phyloP scores from a whole-genome alignment of 2,113 vertebrate genomes.

The Bombycilla garrulus region DNA sequence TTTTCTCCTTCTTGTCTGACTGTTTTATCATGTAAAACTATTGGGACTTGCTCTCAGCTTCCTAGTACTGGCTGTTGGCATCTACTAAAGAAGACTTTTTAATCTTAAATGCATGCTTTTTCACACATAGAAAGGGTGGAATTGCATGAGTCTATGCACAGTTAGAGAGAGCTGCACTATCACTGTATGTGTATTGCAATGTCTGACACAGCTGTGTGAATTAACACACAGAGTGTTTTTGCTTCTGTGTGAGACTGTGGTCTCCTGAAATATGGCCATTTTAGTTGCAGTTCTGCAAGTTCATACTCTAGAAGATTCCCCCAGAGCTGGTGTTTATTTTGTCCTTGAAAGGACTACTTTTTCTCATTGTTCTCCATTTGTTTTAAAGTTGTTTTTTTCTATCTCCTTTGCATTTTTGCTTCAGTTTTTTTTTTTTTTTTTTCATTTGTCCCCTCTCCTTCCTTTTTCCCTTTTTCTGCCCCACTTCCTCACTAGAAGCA shows the following conservation, averaged over 20 bases:
- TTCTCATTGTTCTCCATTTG: background rate
- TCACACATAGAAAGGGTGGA: background rate
- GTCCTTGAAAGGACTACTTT: background rate
- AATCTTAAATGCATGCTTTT: background rate
- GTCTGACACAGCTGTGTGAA: background rate
- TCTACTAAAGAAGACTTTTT: background rate
- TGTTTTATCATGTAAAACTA: background rate
- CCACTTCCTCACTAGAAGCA: accelerated
- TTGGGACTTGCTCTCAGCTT: background rate
- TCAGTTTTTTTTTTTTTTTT: background rate
- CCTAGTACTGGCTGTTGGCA: background rate
- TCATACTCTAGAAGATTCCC: background rate
- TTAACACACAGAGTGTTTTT: background rate
- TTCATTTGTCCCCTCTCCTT: background rate
- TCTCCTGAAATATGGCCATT: background rate
- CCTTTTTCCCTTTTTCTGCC: background rate
- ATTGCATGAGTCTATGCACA: accelerated
- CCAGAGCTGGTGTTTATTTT: background rate
- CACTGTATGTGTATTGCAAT: background rate
- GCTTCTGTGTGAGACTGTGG: background rate
- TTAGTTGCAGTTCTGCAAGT: background rate
- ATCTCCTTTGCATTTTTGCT: background rate
- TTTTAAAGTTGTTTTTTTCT: background rate
- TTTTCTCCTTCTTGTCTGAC: background rate
- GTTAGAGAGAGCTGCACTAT: background rate